Evolutionary conservation across 2,888 invertebrate genomes (phyloP).

Genomic region (Julus scanicus): DNA sequence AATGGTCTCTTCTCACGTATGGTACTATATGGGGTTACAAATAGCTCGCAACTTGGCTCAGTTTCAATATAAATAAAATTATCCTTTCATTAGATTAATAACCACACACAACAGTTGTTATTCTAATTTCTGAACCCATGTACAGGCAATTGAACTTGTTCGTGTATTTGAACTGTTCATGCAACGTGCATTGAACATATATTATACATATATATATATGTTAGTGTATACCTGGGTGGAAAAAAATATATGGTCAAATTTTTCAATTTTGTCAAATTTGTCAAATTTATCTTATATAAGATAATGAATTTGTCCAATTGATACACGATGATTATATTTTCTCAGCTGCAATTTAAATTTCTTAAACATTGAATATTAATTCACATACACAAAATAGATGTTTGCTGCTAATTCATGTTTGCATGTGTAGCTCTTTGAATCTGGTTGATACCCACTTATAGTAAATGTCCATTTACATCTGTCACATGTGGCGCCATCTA

Average conservation of each 20-base stretch:
- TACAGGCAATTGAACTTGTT: background rate
- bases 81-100: conserved; percentile 14
- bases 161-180: background rate
- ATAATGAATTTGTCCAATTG: too few species aligned
- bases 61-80: conserved; percentile 39
- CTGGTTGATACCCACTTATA: background rate
- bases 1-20: conserved; percentile 19
- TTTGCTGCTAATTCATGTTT: background rate
- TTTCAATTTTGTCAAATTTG: too few species aligned
- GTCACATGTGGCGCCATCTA: background rate
- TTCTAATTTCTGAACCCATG: background rate
- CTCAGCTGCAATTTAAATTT: background rate
- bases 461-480: too few species aligned
- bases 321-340: background rate
- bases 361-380: background rate
- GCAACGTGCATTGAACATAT: background rate
- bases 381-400: conserved; percentile 13
- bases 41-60: conserved; percentile 5
- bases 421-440: background rate
- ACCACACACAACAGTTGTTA: background rate
- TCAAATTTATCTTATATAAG: too few species aligned
- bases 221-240: too few species aligned
- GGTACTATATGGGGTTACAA: background rate
- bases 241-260: too few species aligned
- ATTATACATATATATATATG: background rate